Evolutionary conservation across 2,888 invertebrate species (phyloP).

Genomic region (Selenia dentaria): DNA sequence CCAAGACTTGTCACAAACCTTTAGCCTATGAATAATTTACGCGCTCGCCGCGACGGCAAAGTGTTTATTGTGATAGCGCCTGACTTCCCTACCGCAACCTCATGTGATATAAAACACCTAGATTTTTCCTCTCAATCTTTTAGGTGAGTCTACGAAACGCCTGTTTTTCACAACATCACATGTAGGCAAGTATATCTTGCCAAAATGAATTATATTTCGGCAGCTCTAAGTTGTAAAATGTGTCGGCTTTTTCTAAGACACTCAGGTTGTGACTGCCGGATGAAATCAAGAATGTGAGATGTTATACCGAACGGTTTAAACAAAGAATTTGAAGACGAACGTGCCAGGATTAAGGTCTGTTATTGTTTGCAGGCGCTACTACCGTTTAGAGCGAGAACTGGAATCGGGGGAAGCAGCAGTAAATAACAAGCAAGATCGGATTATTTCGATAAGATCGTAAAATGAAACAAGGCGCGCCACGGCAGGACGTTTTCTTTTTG

Average conservation of each 20-base stretch:
- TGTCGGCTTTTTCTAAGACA: conserved; percentile 49
- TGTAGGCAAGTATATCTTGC: conserved; percentile 37
- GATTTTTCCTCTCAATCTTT: conserved; percentile 76
- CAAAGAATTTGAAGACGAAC: conserved; percentile 58
- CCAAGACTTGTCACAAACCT: conserved; percentile 61
- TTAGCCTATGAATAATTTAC: conserved; percentile 73
- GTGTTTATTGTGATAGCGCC: conserved; percentile 78
- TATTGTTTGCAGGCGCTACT: conserved; percentile 49
- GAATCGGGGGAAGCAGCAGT: conserved; percentile 75
- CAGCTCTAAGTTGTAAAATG: conserved; percentile 48
- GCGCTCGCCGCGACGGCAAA: conserved; percentile 61
- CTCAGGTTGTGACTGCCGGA: conserved; percentile 46
- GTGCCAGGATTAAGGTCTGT: conserved; percentile 57
- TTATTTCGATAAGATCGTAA: conserved; percentile 85
- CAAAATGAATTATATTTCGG: conserved; percentile 62
- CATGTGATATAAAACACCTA: conserved; percentile 79
- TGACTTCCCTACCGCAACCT: conserved; percentile 69
- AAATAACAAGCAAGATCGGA: conserved; percentile 82
- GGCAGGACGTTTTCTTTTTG: conserved; percentile 71
- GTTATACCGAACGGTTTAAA: conserved; percentile 47
- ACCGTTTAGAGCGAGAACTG: conserved; percentile 56
- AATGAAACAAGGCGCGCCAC: conserved; percentile 80
- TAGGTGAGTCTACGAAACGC: conserved; percentile 54
- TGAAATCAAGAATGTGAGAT: conserved; percentile 56
- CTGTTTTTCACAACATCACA: conserved; percentile 49